Base-by-base conservation (phyloP, 2,797 vertebrate species). In the Orientallactaga sibirica region DNA sequence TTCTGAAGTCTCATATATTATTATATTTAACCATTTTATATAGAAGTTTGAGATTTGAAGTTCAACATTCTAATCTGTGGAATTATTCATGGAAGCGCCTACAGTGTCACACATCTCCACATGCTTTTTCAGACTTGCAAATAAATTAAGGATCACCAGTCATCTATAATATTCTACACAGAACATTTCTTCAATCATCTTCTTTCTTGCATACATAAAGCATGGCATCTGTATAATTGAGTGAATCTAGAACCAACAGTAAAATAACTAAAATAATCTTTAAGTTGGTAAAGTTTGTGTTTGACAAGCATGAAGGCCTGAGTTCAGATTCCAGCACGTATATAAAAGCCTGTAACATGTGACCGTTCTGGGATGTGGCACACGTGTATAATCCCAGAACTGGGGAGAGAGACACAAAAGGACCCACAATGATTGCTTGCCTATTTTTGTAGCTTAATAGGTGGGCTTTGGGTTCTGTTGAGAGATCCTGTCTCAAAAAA, bases 1-100 rank as follows among this genome's bases (percentile, higher is more conserved):
- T 86, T 85, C 58, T 82, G 7, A 78, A 90, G 71, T 87, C 12
- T 74, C 12, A n/a, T 5, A 61, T 90, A 76, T 48, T 71, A 77
- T 66, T 85, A 48, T 29, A 29, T 27, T 27, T 27, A 66, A 66
- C 20, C 11, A 78, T 85, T 85, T 75, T 81, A 41, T 10, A 55
- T 14, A 82, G 37, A 86, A 4, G 52, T 9, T 62, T 84, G 2
- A 1, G 0, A 75, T 79, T 52, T 74, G 16, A 93, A 92, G 41
- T 61, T 22, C 58, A 83, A 76, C 19, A 79, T 75, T 82, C 20
- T 73, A 18, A 2, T 5, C 8, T 16, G 22, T 33, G 27, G 33
- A 70, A 52, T 78, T 75, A 61, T 52, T 68, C 48, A 62, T 83
- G 12, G 22, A 89, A 86, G 70, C 18, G 48, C 22, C 27, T 52